phyloP scores from a whole-genome alignment of 1,140 invertebrate genomes.

The Meloidogyne exigua region DNA sequence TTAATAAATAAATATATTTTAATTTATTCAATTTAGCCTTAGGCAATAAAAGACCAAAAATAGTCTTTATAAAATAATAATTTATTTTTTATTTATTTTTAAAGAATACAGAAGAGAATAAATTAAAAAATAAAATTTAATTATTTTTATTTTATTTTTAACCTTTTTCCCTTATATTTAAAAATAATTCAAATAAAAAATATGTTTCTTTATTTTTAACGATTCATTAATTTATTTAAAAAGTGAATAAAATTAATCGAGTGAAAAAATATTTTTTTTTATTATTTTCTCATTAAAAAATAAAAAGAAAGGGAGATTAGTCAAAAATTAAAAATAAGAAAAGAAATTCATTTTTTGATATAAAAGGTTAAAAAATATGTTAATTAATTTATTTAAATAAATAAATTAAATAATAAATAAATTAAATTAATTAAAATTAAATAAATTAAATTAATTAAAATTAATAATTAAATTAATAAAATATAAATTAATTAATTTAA shows the following conservation, averaged over 20 bases:
- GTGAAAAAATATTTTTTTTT: too few species aligned
- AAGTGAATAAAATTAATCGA: conserved; percentile 1
- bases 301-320: neutral
- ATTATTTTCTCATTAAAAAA: neutral
- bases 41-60: neutral
- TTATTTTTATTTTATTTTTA: neutral
- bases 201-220: neutral
- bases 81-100: neutral
- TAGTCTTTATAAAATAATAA: neutral
- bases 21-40: neutral
- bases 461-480: too few species aligned
- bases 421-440: neutral
- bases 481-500: too few species aligned
- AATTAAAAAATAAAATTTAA: neutral
- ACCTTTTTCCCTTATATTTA: neutral
- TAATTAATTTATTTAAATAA: too few species aligned
- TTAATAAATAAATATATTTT: neutral
- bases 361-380: neutral
- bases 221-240: neutral
- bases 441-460: too few species aligned
- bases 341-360: neutral
- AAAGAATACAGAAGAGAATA: too few species aligned
- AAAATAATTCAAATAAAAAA: neutral
- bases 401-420: neutral
- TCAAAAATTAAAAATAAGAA: neutral